Percentiles rank a stretch among this genome's conserved stretches.
Evolutionary conservation across 2,797 vertebrate genomes (phyloP).

Genomic region (Eptatretus atami): DNA sequence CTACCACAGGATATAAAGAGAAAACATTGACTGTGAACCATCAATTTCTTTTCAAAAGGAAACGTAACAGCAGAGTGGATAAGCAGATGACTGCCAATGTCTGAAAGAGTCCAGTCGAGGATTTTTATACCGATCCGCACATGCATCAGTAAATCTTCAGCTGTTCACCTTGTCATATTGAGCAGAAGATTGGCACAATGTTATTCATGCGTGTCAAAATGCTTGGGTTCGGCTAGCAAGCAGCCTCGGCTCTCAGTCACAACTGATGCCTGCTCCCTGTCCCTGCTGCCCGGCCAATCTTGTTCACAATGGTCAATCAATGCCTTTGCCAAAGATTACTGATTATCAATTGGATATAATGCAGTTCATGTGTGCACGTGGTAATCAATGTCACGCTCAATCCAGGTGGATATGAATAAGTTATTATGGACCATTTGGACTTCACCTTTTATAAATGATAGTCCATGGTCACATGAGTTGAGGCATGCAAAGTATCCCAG

Average conservation of each 20-base stretch:
- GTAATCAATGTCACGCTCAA: too few species aligned
- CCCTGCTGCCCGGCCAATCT: conserved; percentile 33
- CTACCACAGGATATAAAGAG: conserved; percentile 15
- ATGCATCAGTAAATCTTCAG: neutral
- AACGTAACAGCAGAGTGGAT: too few species aligned
- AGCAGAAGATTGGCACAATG: conserved; percentile 72
- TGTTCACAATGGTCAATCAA: conserved; percentile 59
- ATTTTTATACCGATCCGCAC: neutral
- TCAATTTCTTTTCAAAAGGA: neutral
- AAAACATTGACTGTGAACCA: neutral
- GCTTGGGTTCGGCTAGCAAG: conserved; percentile 25
- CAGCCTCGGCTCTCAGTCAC: conserved; percentile 27
- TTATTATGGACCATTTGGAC: too few species aligned
- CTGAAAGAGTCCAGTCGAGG: neutral
- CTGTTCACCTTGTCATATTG: conserved; percentile 48
- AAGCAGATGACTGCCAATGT: too few species aligned
- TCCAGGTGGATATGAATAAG: too few species aligned
- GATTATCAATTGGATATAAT: neutral
- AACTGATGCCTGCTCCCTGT: conserved; percentile 19
- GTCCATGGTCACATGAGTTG: too few species aligned
- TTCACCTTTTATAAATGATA: too few species aligned
- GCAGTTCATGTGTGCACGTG: too few species aligned
- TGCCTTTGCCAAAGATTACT: conserved; percentile 22
- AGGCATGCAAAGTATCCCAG: too few species aligned
- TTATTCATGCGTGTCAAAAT: conserved; percentile 87